A percentile compares a stretch with the other conserved stretches of the same genome.
Conservation (phyloP, 92 coral and sea anemone genomes). For the Porites evermanni region DNA sequence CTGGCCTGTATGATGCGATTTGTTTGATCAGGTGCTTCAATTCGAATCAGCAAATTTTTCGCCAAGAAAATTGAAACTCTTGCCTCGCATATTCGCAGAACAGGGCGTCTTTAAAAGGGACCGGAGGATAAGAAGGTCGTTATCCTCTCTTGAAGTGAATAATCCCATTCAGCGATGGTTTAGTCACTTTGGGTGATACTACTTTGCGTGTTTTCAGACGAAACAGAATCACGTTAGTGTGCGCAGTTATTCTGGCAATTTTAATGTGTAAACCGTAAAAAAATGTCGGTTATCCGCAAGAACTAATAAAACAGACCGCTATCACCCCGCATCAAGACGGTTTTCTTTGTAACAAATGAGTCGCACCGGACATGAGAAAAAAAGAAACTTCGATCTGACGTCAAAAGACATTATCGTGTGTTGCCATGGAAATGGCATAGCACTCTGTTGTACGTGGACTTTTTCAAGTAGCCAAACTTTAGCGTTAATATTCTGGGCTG, state of each 20-base stretch:
- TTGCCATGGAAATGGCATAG: background rate
- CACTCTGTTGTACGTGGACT: too few relatives aligned
- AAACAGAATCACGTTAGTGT: background rate
- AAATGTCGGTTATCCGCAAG: background rate
- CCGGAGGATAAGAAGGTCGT: too few relatives aligned
- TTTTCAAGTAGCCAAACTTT: too few relatives aligned
- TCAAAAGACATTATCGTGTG: slow-evolving; percentile 5
- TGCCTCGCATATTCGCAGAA: too few relatives aligned
- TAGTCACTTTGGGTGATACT: background rate
- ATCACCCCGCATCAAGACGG: slow-evolving; percentile 8
- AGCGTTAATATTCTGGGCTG: background rate
- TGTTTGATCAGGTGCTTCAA: too few relatives aligned
- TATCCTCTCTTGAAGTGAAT: background rate
- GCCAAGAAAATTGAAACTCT: too few relatives aligned
- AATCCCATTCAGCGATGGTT: background rate
- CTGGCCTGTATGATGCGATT: too few relatives aligned
- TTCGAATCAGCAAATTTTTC: too few relatives aligned
- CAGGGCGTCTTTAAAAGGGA: too few relatives aligned
- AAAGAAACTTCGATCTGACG: slow-evolving; percentile 1
- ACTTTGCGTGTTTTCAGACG: background rate
- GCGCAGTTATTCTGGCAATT: background rate
- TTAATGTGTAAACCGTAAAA: too few relatives aligned
- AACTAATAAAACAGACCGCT: background rate
- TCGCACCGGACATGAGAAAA: background rate
- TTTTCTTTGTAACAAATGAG: slow-evolving; percentile 2